Conservation (phyloP, 2,113 vertebrate genomes). For the Pollachius pollachius region DNA sequence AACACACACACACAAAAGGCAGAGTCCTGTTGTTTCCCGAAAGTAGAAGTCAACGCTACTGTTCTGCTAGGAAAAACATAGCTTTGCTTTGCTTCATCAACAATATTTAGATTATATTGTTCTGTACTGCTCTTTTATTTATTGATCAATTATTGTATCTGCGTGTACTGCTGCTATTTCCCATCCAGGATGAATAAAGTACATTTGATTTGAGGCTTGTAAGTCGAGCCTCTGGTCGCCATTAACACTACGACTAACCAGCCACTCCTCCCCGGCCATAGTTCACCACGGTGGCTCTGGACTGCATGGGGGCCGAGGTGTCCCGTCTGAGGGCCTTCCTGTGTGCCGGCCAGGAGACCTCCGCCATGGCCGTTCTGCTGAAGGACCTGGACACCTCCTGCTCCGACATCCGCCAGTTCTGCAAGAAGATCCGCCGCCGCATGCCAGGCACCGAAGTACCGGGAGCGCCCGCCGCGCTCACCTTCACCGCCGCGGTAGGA, state of each 20-base stretch:
- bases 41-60: too few species aligned
- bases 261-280: constrained; percentile 45
- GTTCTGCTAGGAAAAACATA: too few species aligned
- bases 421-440: constrained; percentile 95
- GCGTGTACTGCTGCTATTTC: too few species aligned
- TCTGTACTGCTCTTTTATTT: too few species aligned
- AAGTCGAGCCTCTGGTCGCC: too few species aligned
- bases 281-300: constrained; percentile 95
- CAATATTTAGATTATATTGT: too few species aligned
- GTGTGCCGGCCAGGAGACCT: constrained; percentile 82
- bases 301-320: constrained; percentile 93
- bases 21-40: neutral
- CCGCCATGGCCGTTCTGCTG: constrained; percentile 81
- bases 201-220: too few species aligned
- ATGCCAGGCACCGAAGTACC: constrained; percentile 93
- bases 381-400: constrained; percentile 94
- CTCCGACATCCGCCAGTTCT: constrained; percentile 93
- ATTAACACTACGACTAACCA: too few species aligned
- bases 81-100: too few species aligned
- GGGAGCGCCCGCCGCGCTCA: constrained; percentile 86
- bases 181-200: too few species aligned
- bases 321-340: constrained; percentile 86
- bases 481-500: constrained; percentile 74
- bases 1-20: neutral
- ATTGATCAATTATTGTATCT: too few species aligned